Base-by-base conservation (phyloP, 2,888 invertebrate genomes). In the Pherbina coryleti region DNA sequence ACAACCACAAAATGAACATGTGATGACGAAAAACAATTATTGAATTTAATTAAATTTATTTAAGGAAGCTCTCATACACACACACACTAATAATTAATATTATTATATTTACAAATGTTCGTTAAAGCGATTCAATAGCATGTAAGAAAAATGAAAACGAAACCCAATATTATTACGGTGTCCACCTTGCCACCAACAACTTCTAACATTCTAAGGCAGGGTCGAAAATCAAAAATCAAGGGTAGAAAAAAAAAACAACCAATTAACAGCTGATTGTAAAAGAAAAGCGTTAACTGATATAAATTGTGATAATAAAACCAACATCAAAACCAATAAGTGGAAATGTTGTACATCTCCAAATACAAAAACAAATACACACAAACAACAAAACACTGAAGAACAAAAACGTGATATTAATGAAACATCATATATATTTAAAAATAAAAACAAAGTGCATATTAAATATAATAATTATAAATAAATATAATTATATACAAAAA, bases 381-480 rank as follows among this genome's bases (percentile, higher is more conserved):
- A 44, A 44, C 44, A 44, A 44, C 44, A 44, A 22, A 67, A 67
- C 69, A 69, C 37, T 75, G 37, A 67, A 67, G 67, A 75, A 66
- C 74, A 74, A 19, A 22, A 82, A 85, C 83, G 85, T 85, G 85
- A 85, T 85, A 85, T 86, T 85, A 84, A 83, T 80, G 82, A 75
- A 76, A 78, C 44, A 78, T 34, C 60, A 70, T 49, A 79, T 71
- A 60, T 70, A 77, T 34, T 57, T 55, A 37, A 73, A 55, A 55
- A 79, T 37, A 28, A 14, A 37, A 73, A 25, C 19, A 62, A 73
- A 51, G 75, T 76, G 76, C 71, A 71, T 71, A 71, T 76, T 53
- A 71, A 76, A 51, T 75, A 64, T 69, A 69, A 44, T 44, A 53
- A 69, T 37, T 57, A 62, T 62, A 70, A 44, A 9, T n/a, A n/a